Conservation (phyloP, 2,113 vertebrate genomes). For the Sitta europaea region DNA sequence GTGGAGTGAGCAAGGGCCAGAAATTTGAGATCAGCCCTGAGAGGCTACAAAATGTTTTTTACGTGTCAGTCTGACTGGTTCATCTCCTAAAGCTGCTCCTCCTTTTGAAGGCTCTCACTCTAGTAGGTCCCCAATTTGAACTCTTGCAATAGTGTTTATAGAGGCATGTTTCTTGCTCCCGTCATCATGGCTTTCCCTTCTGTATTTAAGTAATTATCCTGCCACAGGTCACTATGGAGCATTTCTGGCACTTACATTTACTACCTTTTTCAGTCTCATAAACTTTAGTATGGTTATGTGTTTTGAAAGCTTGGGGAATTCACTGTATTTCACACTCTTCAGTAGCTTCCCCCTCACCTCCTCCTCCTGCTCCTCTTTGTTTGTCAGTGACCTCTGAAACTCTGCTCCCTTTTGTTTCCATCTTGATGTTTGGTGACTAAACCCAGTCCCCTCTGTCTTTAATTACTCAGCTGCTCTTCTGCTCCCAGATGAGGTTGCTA, state of each 20-base stretch:
- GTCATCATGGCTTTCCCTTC: background rate
- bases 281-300: background rate
- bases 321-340: background rate
- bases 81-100: background rate
- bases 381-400: background rate
- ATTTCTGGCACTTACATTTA: background rate
- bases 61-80: rapidly evolving
- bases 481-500: background rate
- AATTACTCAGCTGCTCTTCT: background rate
- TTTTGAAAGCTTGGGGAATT: background rate
- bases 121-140: background rate
- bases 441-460: background rate
- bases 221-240: background rate
- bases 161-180: background rate
- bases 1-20: background rate
- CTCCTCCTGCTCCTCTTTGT: background rate
- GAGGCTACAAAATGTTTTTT: background rate
- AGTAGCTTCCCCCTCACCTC: background rate
- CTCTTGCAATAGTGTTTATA: background rate
- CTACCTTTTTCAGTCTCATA: background rate
- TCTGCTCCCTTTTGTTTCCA: background rate
- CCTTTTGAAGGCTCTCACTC: background rate
- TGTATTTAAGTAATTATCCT: background rate
- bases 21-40: background rate
- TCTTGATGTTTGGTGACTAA: background rate